phyloP scores from a whole-genome alignment of 2,797 vertebrate genomes.

The Atherinosoma microstoma region DNA sequence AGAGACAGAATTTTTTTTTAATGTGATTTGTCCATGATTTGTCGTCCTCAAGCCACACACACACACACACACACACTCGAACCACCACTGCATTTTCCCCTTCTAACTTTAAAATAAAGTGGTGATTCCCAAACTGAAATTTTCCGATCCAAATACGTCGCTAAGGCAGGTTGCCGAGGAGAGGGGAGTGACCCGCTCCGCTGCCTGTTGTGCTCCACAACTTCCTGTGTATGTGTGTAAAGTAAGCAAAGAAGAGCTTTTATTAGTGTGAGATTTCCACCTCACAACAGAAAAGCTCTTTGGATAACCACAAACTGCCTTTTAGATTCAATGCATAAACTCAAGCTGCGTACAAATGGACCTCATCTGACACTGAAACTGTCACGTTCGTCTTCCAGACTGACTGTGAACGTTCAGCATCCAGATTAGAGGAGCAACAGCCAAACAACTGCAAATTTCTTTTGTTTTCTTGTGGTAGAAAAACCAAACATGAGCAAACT shows the following conservation, averaged over 20 bases:
- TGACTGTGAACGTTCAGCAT: background rate
- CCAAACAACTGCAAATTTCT: no score
- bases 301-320: slow-evolving; percentile 8
- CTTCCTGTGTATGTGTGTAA: slow-evolving; percentile 60
- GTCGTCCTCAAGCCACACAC: background rate
- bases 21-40: slow-evolving; percentile 11
- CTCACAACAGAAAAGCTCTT: slow-evolving; percentile 13
- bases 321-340: background rate
- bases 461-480: background rate
- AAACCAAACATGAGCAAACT: slow-evolving; percentile 12
- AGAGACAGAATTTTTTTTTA: slow-evolving; percentile 16
- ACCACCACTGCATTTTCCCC: slow-evolving; percentile 32
- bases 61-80: slow-evolving; percentile 6
- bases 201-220: slow-evolving; percentile 45
- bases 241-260: slow-evolving; percentile 15
- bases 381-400: no score
- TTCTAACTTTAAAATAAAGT: slow-evolving; percentile 60
- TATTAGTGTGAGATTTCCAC: slow-evolving; percentile 3
- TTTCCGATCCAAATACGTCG: slow-evolving; percentile 76
- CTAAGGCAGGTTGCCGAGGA: slow-evolving; percentile 57
- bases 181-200: slow-evolving; percentile 30
- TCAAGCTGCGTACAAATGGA: no score
- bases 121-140: slow-evolving; percentile 60
- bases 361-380: background rate
- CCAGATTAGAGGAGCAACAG: background rate